These are phyloP conservation scores for Ariopsis seemanni DNA, from an alignment of 2,113 vertebrate genomes.

Conservation along the genomic window DNA sequence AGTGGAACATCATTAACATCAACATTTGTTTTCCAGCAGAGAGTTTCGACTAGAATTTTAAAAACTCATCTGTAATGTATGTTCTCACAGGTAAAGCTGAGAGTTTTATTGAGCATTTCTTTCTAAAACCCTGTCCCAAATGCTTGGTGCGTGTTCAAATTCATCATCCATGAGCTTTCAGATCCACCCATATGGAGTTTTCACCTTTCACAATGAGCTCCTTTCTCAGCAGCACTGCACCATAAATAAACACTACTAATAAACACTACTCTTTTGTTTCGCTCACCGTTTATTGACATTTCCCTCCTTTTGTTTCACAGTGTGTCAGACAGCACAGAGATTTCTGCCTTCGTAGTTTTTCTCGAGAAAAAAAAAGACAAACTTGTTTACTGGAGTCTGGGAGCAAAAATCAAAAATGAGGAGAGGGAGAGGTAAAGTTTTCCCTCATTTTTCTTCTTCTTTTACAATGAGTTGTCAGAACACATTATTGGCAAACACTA, in stretches of 20 bases:
- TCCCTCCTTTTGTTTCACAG: background rate
- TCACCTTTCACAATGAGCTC: background rate
- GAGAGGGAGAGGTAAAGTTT: background rate
- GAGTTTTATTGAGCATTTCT: background rate
- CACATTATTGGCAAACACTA: background rate
- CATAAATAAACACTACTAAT: background rate
- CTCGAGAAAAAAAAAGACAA: background rate
- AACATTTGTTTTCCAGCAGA: background rate
- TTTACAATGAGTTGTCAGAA: slow-evolving; percentile 15
- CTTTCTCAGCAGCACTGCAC: background rate
- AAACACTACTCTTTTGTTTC: background rate
- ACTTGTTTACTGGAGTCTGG: slow-evolving; percentile 8
- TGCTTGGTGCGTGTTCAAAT: background rate
- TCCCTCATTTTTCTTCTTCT: slow-evolving; percentile 23
- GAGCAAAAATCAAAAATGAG: slow-evolving; percentile 24
- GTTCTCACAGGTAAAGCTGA: background rate
- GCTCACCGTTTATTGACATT: background rate
- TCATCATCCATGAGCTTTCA: background rate
- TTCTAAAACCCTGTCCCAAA: background rate
- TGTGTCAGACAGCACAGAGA: background rate
- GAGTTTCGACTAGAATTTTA: background rate
- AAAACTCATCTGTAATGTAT: background rate
- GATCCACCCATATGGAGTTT: background rate
- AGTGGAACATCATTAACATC: background rate
- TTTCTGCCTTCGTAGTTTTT: background rate